phyloP scores from a whole-genome alignment of 2,113 vertebrate species.

The Numenius arquata region DNA sequence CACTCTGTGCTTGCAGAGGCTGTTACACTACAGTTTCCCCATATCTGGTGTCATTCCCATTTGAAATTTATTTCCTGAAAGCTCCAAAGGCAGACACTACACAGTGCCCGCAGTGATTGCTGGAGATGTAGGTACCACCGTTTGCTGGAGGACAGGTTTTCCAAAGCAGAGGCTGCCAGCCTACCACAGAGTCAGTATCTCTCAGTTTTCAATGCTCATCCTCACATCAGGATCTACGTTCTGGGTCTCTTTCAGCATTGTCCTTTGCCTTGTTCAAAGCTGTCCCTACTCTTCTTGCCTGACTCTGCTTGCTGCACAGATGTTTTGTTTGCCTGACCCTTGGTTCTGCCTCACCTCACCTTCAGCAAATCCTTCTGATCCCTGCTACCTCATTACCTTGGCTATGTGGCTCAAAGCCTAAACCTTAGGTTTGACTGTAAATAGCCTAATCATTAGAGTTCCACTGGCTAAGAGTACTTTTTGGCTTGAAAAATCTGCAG shows the following conservation, averaged over 20 bases:
- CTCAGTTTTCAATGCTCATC: neutral
- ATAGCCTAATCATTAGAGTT: neutral
- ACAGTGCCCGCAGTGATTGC: fast-evolving
- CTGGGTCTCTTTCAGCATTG: neutral
- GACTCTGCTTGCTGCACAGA: neutral
- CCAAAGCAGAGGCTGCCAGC: neutral
- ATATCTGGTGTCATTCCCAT: neutral
- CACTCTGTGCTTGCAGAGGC: fast-evolving
- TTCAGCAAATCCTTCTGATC: neutral
- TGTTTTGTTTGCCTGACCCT: neutral
- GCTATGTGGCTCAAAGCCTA: neutral
- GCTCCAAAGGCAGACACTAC: neutral
- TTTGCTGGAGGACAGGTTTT: neutral
- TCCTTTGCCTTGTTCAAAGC: neutral
- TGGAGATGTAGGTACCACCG: neutral
- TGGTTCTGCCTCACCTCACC: neutral
- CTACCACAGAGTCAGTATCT: neutral
- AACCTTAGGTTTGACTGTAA: neutral
- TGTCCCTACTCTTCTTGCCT: neutral
- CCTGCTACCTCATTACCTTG: neutral
- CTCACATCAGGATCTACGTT: neutral
- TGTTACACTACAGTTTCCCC: neutral
- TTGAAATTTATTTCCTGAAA: neutral
- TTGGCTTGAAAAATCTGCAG: neutral
- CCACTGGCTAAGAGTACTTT: neutral